phyloP scores from a whole-genome alignment of 2,797 vertebrate species.

The Anas bernieri region DNA sequence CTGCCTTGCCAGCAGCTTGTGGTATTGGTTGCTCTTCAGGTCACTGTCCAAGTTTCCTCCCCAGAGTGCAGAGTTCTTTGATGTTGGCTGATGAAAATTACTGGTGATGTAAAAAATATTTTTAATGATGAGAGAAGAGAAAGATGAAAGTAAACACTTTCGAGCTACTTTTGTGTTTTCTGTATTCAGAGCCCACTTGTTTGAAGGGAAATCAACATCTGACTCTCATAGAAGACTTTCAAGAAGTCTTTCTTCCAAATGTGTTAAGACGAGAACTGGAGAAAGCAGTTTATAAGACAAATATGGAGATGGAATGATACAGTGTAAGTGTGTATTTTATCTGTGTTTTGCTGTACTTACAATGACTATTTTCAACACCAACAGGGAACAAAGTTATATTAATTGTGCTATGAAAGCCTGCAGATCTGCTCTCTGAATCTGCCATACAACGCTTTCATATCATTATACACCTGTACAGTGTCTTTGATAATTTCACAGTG shows the following conservation, averaged over 20 bases:
- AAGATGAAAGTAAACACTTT: not conserved
- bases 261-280: not conserved
- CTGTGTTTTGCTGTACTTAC: not conserved
- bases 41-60: not conserved
- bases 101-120: not conserved
- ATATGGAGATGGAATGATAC: not conserved
- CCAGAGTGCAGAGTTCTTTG: not conserved
- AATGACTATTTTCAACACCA: not conserved
- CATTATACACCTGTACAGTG: not conserved
- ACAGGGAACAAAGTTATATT: not conserved
- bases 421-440: not conserved
- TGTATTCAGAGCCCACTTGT: not conserved
- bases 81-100: not conserved
- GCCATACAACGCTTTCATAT: not conserved
- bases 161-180: not conserved
- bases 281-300: not conserved
- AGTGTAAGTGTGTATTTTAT: not conserved
- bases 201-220: not conserved
- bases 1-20: not conserved
- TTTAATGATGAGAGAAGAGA: not conserved
- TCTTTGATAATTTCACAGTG: conserved; percentile 23
- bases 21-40: not conserved
- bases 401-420: not conserved
- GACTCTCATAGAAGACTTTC: not conserved
- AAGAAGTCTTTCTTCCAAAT: not conserved